phyloP scores from a whole-genome alignment of 2,113 vertebrate species.

The Solea senegalensis region DNA sequence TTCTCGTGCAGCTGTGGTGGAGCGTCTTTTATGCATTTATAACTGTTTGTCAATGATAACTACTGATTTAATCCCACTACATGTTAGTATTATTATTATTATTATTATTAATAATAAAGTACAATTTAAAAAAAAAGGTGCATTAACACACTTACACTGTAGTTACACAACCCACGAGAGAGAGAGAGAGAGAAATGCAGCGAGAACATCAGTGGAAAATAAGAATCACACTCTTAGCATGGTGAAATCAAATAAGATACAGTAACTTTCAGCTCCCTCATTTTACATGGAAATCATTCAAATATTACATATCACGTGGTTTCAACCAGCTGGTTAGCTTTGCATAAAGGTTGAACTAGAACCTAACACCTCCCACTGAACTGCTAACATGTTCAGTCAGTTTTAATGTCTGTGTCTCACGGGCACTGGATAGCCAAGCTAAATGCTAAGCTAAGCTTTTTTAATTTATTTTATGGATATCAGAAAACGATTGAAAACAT shows the following conservation, averaged over 20 bases:
- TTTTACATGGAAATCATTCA: not conserved
- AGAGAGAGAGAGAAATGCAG: conserved; percentile 34
- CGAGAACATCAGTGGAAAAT: conserved; percentile 34
- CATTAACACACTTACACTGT: conserved; percentile 49
- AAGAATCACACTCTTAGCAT: conserved; percentile 38
- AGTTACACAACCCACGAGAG: conserved; percentile 29
- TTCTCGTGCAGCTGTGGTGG: not conserved
- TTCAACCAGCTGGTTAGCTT: no score
- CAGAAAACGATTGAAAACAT: no score
- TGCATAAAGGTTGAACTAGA: no score
- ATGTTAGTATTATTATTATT: no score
- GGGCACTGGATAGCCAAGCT: not conserved
- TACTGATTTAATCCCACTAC: no score
- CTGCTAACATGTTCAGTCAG: no score
- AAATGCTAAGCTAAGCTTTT: not conserved
- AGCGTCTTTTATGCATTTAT: not conserved
- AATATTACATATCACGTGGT: not conserved
- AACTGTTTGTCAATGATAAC: no score
- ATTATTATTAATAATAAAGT: no score
- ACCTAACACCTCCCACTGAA: no score
- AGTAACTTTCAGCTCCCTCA: not conserved
- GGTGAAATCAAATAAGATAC: conserved; percentile 56
- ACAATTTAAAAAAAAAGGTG: no score
- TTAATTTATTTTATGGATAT: no score
- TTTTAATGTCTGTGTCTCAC: no score